phyloP scores from a whole-genome alignment of 2,113 vertebrate species.

The Embiotoca jacksoni region DNA sequence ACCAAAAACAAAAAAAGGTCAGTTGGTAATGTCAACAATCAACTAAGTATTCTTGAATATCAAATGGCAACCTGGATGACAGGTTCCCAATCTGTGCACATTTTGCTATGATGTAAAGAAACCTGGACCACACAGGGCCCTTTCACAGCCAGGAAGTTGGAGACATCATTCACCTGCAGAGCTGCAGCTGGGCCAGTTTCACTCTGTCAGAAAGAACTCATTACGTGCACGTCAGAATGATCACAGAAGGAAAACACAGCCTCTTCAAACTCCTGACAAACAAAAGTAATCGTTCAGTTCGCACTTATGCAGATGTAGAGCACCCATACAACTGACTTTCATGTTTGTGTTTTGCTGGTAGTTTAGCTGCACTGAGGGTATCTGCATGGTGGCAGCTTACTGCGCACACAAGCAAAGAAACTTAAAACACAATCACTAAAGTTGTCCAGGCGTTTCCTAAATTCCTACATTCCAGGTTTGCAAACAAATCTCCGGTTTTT shows the following conservation, averaged over 20 bases:
- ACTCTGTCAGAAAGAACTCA: conserved; percentile 76
- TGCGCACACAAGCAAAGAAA: neutral
- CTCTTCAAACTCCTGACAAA: conserved; percentile 50
- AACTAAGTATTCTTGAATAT: conserved; percentile 71
- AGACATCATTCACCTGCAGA: conserved; percentile 75
- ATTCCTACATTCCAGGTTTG: neutral
- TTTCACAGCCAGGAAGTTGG: conserved; percentile 76
- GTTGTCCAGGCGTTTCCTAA: neutral
- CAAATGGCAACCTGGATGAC: conserved; percentile 71
- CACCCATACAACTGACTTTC: neutral
- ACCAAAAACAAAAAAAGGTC: conserved; percentile 75
- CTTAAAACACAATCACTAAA: neutral
- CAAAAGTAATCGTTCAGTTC: conserved; percentile 40
- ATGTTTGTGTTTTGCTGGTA: conserved; percentile 21
- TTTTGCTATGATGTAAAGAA: conserved; percentile 78
- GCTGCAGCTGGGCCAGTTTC: conserved; percentile 75
- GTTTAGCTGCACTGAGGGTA: neutral
- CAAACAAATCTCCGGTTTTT: conserved; percentile 40
- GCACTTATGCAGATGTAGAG: conserved; percentile 20
- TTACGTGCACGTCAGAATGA: conserved; percentile 67
- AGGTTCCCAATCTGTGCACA: conserved; percentile 57
- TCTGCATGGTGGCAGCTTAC: conserved; percentile 12
- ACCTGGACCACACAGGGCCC: conserved; percentile 79
- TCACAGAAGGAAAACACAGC: conserved; percentile 65
- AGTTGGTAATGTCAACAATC: conserved; percentile 78